A percentile compares a stretch with the other conserved stretches of the same genome.
phyloP scores from a whole-genome alignment of 2,888 invertebrate genomes.

The Xanthostigma xanthostigma region DNA sequence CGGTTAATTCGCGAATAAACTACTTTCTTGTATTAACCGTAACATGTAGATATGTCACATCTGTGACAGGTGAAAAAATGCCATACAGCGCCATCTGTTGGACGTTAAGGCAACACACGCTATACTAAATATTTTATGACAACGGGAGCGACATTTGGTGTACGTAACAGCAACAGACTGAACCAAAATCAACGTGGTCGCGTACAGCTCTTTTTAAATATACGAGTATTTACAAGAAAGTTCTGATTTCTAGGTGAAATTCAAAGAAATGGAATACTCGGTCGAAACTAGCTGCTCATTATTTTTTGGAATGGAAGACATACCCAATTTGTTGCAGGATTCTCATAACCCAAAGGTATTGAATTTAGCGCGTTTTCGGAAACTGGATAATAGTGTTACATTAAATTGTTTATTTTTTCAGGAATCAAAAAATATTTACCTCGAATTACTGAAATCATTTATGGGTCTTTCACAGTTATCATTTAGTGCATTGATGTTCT shows the following conservation, averaged over 20 bases:
- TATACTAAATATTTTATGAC: no score
- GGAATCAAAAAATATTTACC: conserved; percentile 20
- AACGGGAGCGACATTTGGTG: no score
- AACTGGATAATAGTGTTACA: neutral
- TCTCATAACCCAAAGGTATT: conserved; percentile 34
- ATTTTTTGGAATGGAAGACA: conserved; percentile 36
- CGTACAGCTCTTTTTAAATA: no score
- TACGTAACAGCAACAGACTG: no score
- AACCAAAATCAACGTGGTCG: no score
- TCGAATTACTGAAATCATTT: conserved; percentile 13
- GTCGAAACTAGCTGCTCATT: conserved; percentile 34
- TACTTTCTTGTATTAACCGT: no score
- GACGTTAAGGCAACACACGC: no score
- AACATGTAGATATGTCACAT: no score
- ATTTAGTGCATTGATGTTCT: conserved; percentile 33
- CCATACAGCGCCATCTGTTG: no score
- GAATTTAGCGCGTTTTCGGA: neutral
- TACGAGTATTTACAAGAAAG: neutral
- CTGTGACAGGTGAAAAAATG: no score
- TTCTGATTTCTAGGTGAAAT: conserved; percentile 29
- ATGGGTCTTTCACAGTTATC: conserved; percentile 29
- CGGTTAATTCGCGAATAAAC: no score
- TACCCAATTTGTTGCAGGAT: conserved; percentile 37
- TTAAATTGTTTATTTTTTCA: conserved; percentile 17
- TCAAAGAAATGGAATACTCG: conserved; percentile 33